Evolutionary conservation across 2,888 invertebrate species (phyloP).

Genomic region (Eumerus sabulonum): DNA sequence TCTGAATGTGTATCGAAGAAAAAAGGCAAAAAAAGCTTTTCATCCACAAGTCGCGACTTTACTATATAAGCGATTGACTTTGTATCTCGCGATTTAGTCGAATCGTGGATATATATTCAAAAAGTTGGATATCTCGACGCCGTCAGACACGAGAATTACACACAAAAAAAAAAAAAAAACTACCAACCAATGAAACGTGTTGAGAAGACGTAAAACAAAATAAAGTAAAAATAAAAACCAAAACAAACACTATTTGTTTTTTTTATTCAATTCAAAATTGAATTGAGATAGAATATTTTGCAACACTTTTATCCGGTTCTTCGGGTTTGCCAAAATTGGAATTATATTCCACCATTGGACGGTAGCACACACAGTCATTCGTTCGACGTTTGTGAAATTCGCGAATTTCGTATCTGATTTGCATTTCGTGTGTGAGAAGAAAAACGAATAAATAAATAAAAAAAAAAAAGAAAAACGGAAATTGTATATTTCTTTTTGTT

Average conservation of each 20-base stretch:
- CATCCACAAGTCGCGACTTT: constrained; percentile 38
- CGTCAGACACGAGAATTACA: constrained; percentile 20
- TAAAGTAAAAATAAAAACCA: constrained; percentile 39
- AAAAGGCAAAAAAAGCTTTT: constrained; percentile 34
- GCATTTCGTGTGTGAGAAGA: constrained; percentile 35
- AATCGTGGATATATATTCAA: constrained; percentile 75
- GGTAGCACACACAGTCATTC: too few relatives aligned
- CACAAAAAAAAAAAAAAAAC: too few relatives aligned
- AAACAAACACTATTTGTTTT: constrained; percentile 19
- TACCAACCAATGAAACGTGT: constrained; percentile 36
- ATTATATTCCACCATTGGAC: too few relatives aligned
- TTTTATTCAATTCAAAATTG: too few relatives aligned
- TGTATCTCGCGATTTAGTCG: constrained; percentile 77
- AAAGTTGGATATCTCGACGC: constrained; percentile 69
- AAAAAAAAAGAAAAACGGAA: constrained; percentile 57
- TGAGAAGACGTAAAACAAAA: constrained; percentile 68
- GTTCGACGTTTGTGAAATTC: constrained; percentile 50
- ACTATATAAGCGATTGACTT: constrained; percentile 77
- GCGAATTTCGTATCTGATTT: constrained; percentile 20
- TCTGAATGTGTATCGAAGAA: constrained; percentile 16
- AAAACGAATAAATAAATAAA: constrained; percentile 31
- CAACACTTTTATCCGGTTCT: constrained; percentile 48
- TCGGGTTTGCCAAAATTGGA: constrained; percentile 33
- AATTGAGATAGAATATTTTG: background rate
- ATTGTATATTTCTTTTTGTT: constrained; percentile 25